Percentiles rank a stretch among this genome's conserved stretches.
Conservation (phyloP, 2,797 vertebrate species). For the Gephyroberyx darwinii region DNA sequence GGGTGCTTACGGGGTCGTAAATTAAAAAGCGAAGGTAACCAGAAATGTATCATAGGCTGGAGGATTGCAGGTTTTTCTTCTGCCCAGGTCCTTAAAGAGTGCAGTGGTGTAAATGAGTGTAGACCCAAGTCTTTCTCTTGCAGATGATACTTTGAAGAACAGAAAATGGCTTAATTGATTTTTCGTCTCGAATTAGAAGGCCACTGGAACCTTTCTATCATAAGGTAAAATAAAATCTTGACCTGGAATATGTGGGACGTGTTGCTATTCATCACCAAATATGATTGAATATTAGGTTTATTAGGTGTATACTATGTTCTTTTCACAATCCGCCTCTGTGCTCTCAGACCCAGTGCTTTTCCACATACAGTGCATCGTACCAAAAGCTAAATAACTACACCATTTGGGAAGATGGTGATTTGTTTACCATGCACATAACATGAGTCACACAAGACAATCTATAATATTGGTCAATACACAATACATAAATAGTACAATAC, state of each 20-base stretch:
- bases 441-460: neutral
- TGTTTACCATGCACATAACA: neutral
- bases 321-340: slow-evolving; percentile 38
- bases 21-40: slow-evolving; percentile 85
- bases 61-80: slow-evolving; percentile 59
- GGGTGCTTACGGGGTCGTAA: slow-evolving; percentile 85
- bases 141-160: slow-evolving; percentile 67
- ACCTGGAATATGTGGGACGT: slow-evolving; percentile 64
- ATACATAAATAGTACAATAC: neutral
- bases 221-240: slow-evolving; percentile 68
- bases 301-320: no score
- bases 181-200: slow-evolving; percentile 72
- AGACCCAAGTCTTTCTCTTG: slow-evolving; percentile 72
- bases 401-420: slow-evolving; percentile 22
- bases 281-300: slow-evolving; percentile 62
- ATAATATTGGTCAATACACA: neutral
- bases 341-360: slow-evolving; percentile 29
- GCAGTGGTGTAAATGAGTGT: slow-evolving; percentile 69
- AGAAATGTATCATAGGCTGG: slow-evolving; percentile 80
- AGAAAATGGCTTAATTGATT: slow-evolving; percentile 75
- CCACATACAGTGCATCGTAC: slow-evolving; percentile 28
- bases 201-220: slow-evolving; percentile 70
- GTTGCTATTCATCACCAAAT: slow-evolving; percentile 60
- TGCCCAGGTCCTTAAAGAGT: slow-evolving; percentile 62
- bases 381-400: slow-evolving; percentile 34